A percentile compares a stretch with the other conserved stretches of the same genome.
Conservation (phyloP, 2,113 vertebrate species). For the Sceloporus undulatus region DNA sequence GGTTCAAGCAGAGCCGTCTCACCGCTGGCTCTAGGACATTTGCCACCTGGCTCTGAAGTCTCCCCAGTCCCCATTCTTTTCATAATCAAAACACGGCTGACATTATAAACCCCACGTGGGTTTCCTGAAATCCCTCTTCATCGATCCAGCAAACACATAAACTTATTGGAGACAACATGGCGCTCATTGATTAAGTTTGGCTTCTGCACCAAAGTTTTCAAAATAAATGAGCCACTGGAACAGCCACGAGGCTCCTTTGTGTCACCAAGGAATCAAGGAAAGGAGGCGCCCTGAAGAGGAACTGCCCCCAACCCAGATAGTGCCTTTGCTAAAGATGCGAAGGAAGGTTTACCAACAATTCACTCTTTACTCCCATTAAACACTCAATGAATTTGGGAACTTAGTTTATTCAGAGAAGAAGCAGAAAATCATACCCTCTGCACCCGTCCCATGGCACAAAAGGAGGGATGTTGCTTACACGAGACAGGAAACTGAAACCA, state of each 20-base stretch:
- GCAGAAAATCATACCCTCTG: not conserved
- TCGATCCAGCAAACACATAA: conserved; percentile 88
- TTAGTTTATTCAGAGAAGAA: no score
- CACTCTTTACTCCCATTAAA: not conserved
- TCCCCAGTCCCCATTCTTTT: conserved; percentile 75
- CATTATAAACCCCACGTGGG: conserved; percentile 89
- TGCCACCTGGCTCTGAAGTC: conserved; percentile 90
- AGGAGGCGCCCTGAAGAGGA: conserved; percentile 60
- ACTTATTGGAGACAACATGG: conserved; percentile 86
- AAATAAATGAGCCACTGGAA: conserved; percentile 89
- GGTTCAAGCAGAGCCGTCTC: conserved; percentile 82
- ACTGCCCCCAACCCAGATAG: conserved; percentile 40
- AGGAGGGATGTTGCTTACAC: not conserved
- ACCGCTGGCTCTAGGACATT: conserved; percentile 86
- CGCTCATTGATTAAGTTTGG: conserved; percentile 92
- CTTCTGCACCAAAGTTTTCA: conserved; percentile 83
- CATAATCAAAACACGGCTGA: conserved; percentile 87
- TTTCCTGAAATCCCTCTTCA: conserved; percentile 87
- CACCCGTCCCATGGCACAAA: not conserved
- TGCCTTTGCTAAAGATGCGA: not conserved
- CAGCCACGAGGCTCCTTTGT: conserved; percentile 63
- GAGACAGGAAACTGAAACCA: not conserved
- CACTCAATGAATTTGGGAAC: not conserved
- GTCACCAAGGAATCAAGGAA: conserved; percentile 64
- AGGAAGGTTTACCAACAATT: not conserved